Base-by-base conservation (phyloP, 2,797 vertebrate genomes). In the Scolopax rusticola region DNA sequence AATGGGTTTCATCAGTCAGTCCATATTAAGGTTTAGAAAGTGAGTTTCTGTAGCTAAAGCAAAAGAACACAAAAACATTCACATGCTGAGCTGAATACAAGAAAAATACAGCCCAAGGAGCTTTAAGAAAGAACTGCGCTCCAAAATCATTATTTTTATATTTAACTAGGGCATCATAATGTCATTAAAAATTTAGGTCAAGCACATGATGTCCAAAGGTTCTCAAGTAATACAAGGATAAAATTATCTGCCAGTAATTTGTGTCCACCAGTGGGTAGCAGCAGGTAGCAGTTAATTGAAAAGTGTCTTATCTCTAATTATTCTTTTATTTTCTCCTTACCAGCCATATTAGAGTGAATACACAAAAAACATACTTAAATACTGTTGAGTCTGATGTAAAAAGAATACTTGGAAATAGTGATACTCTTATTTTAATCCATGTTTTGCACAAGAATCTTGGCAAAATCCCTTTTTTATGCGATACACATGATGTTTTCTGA, bases 241-340 rank as follows among this genome's bases (percentile, higher is more conserved):
- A 77, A 90, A 95, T 94, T 78, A 91, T 92, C 83, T 93, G 85
- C 87, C 88, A 80, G 88, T 85, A 96, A 97, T 91, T 95, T 95
- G 23, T 73, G 91, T 69, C 83, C 86, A 80, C 84, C 69, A 76
- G 86, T 78, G 94, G 84, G 95, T 48, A 96, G 80, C 97, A 97
- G 96, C 97, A 97, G 96, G 97, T 86, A 97, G 95, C 91, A 93
- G 94, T 87, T 98, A 97, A 97, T 95, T 97, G 95, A 97, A 97
- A 97, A 97, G 88, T 90, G 85, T 56, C 59, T 97, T 93, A 93
- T 96, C 89, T 96, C 89, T 95, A 95, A 93, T 97, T 97, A 95
- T 90, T 93, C 92, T 91, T 90, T 84, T 93, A 20, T 75, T 95
- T 91, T 56, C 95, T 91, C 82, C 84, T 95, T 40, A 83, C 64